Conservation (phyloP, 2,888 invertebrate genomes). For the Limnephilus marmoratus region DNA sequence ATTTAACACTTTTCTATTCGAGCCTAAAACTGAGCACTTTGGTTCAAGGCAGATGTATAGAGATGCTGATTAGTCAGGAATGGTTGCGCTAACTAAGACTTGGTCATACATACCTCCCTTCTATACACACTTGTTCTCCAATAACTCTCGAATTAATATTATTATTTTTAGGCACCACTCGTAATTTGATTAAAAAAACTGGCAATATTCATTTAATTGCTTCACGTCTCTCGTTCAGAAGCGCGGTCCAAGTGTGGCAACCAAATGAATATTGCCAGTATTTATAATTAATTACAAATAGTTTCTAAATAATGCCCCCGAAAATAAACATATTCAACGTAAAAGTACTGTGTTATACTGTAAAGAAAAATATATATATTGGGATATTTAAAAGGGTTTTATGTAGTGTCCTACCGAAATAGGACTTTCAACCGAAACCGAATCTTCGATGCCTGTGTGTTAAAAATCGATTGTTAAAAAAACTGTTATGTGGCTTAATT, state of each 20-base stretch:
- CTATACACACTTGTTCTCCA: background rate
- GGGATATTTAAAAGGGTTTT: background rate
- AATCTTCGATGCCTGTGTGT: too few relatives aligned
- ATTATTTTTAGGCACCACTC: background rate
- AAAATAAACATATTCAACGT: background rate
- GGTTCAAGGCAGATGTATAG: slow-evolving; percentile 20
- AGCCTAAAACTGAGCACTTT: slow-evolving; percentile 5
- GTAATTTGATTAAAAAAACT: too few relatives aligned
- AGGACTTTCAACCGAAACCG: too few relatives aligned
- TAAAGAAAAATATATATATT: background rate
- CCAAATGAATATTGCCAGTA: too few relatives aligned
- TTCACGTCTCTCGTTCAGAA: too few relatives aligned
- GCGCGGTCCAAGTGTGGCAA: too few relatives aligned
- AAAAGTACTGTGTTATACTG: background rate
- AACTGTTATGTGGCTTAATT: too few relatives aligned
- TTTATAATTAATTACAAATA: too few relatives aligned
- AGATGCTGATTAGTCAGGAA: background rate
- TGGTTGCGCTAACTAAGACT: background rate
- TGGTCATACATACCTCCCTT: background rate
- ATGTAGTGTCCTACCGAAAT: too few relatives aligned
- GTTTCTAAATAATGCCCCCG: background rate
- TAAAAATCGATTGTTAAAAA: too few relatives aligned
- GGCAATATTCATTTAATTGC: too few relatives aligned
- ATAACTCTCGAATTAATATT: background rate
- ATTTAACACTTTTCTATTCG: background rate